Percentiles rank a stretch among this genome's conserved stretches.
Conservation (phyloP, 1,140 invertebrate species). For the Andrena cerasifolii region DNA sequence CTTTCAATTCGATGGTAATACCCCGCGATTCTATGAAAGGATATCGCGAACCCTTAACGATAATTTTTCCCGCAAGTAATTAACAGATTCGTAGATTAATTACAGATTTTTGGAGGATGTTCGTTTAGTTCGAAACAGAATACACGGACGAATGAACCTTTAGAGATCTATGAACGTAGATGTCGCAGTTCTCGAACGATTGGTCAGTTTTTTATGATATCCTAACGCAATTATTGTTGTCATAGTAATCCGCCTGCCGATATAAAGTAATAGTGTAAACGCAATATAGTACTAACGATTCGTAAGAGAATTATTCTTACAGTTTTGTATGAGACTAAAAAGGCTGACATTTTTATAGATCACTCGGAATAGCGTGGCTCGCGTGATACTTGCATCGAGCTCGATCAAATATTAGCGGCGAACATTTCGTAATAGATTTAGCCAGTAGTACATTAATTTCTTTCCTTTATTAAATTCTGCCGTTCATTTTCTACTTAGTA, state of each 20-base stretch:
- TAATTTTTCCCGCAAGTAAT: too few species aligned
- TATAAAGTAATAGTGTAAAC: neutral
- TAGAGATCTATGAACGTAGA: neutral
- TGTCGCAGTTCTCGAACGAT: too few species aligned
- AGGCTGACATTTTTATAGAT: conserved; percentile 48
- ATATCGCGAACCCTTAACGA: too few species aligned
- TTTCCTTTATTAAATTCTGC: neutral
- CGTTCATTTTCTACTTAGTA: neutral
- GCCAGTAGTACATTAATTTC: too few species aligned
- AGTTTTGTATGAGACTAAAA: conserved; percentile 40
- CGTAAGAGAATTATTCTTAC: conserved; percentile 36
- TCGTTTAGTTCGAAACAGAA: too few species aligned
- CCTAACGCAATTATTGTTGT: neutral
- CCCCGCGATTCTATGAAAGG: too few species aligned
- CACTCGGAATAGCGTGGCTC: conserved; percentile 12
- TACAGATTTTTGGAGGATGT: too few species aligned
- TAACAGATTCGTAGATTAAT: too few species aligned
- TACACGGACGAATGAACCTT: too few species aligned
- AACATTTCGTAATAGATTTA: conserved; percentile 4
- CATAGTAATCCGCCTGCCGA: neutral
- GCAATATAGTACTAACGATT: conserved; percentile 33
- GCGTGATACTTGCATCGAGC: conserved; percentile 15
- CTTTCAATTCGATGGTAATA: too few species aligned
- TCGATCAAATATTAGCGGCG: conserved; percentile 15
- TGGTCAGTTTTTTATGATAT: neutral